Evolutionary conservation across 2,797 vertebrate species (phyloP), one percentile per base, ranked within the genome.

Genomic region (Danio jaintianensis): DNA sequence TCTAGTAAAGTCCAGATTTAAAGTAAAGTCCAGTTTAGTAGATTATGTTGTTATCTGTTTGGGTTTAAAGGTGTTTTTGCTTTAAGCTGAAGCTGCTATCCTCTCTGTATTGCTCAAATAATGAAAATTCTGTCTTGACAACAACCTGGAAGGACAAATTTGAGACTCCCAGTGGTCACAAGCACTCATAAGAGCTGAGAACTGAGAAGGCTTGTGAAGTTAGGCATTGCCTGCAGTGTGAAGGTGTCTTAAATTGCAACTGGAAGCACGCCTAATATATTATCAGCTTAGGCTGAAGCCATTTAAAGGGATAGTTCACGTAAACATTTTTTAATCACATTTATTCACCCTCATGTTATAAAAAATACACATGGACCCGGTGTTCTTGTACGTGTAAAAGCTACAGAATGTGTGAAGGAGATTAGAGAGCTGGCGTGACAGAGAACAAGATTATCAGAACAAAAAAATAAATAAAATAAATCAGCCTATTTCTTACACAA

Each of bases 31-130:
- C n/a, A n/a, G n/a, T 29, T 29, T 29, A 29, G 29, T 29, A 29
- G 29, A 29, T 29, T 29, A 29, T 29, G 29, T 29, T 29, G 29
- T 29, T 29, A 29, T 55, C 59, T 78, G 20, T 75, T 80, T 78
- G 66, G 67, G 53, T 55, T 76, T 53, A 50, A 38, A 78, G 69
- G 73, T 83, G 76, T 20, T 69, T 79, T 78, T 63, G 52, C 36
- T 58, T 48, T 10, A 69, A 47, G 45, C 53, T 52, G n/a, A 61
- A 67, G 18, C 2, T 4, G 22, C 22, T 18, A 61, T 45, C 16
- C 38, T 75, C 40, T 59, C 55, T 36, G 79, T 78, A 56, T 13
- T 43, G 45, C 48, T 59, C 56, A 42, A 38, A 52, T 47, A 55
- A 64, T 50, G 16, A 9, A 15, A 22, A 47, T 45, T 20, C 53